A percentile compares a stretch with the other conserved stretches of the same genome.
These are phyloP conservation scores for Dynastes grantii DNA, from an alignment of 2,888 invertebrate species.

Conservation along the genomic window DNA sequence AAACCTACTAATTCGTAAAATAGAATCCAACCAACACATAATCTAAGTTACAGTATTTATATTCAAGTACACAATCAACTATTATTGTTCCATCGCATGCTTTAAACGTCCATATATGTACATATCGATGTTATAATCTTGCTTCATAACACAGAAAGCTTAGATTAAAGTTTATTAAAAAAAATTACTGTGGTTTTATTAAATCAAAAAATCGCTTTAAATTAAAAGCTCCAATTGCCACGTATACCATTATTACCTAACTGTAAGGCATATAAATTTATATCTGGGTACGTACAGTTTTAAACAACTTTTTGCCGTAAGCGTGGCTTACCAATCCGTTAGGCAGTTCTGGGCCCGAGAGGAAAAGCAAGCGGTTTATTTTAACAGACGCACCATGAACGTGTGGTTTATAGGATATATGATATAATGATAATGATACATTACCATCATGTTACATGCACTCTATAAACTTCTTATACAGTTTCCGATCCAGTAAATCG, in stretches of 20 bases:
- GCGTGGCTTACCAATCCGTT: not conserved
- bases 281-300: constrained; percentile 31
- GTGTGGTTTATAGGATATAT: constrained; percentile 52
- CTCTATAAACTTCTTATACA: constrained; percentile 45
- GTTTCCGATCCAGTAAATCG: constrained; percentile 37
- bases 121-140: too few relatives aligned
- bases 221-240: constrained; percentile 43
- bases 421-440: constrained; percentile 46
- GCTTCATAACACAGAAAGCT: too few relatives aligned
- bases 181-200: constrained; percentile 53
- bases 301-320: constrained; percentile 51
- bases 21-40: too few relatives aligned
- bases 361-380: constrained; percentile 31
- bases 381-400: constrained; percentile 49
- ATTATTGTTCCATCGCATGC: too few relatives aligned
- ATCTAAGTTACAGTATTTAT: too few relatives aligned
- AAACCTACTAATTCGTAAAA: too few relatives aligned
- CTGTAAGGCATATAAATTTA: not conserved
- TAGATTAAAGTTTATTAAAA: constrained; percentile 49
- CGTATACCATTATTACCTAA: constrained; percentile 40
- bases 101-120: too few relatives aligned
- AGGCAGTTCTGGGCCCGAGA: not conserved
- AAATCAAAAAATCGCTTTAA: constrained; percentile 50
- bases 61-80: too few relatives aligned
- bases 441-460: constrained; percentile 28